Evolutionary conservation across 2,113 vertebrate species (phyloP).

Genomic region (Zosterops japonicus): DNA sequence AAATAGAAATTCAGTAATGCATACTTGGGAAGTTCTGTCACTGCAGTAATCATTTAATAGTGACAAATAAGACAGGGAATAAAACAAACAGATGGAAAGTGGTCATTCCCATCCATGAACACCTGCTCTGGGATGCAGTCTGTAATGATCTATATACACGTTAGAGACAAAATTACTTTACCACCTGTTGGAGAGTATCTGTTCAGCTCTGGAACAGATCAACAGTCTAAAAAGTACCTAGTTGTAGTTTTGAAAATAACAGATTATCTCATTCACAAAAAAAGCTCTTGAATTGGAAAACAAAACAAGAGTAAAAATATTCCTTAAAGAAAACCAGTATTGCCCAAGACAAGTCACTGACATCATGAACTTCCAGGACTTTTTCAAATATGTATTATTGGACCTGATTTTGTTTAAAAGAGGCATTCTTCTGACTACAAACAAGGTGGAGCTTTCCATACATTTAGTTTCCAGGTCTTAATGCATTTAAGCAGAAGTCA

Average conservation of each 20-base stretch:
- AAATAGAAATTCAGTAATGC: slow-evolving; percentile 72
- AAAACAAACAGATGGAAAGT: slow-evolving; percentile 67
- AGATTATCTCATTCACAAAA: slow-evolving; percentile 59
- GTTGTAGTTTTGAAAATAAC: slow-evolving; percentile 52
- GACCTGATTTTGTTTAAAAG: neutral
- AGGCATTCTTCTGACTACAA: neutral
- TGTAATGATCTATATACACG: slow-evolving; percentile 41
- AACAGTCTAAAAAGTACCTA: neutral
- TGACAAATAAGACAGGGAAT: slow-evolving; percentile 62
- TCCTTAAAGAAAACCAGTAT: neutral
- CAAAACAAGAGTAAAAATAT: slow-evolving; percentile 25
- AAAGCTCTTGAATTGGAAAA: slow-evolving; percentile 26
- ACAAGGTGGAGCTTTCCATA: neutral
- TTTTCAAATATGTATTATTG: neutral
- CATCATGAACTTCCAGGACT: neutral
- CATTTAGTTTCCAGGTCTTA: neutral
- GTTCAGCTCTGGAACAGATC: slow-evolving; percentile 39
- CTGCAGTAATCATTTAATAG: slow-evolving; percentile 48
- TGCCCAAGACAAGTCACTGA: neutral
- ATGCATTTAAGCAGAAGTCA: neutral
- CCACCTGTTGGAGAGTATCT: slow-evolving; percentile 28
- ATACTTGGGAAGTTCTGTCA: slow-evolving; percentile 69
- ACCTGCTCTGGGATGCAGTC: slow-evolving; percentile 52
- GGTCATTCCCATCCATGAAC: slow-evolving; percentile 33
- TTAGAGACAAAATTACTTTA: slow-evolving; percentile 50